phyloP scores from a whole-genome alignment of 2,113 vertebrate genomes.

The Potamarius usumacintae region DNA sequence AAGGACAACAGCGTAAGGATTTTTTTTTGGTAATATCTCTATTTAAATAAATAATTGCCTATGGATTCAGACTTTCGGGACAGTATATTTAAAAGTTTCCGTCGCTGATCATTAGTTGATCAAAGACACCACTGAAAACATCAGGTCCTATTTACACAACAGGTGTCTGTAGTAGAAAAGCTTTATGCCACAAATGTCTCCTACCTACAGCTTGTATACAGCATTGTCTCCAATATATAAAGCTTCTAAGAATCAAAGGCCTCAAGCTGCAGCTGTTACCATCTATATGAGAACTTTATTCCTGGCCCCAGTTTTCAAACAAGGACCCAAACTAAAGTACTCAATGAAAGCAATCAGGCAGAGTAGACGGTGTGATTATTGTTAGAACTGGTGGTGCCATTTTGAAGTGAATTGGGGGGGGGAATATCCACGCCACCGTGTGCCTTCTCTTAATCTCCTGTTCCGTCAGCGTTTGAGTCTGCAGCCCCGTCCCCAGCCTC shows the following conservation, averaged over 20 bases:
- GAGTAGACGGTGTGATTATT: conserved; percentile 25
- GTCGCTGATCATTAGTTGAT: neutral
- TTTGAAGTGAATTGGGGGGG: neutral
- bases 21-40: too few species aligned
- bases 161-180: neutral
- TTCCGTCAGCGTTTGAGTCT: conserved; percentile 30
- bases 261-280: neutral
- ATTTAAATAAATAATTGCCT: too few species aligned
- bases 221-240: conserved; percentile 10
- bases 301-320: neutral
- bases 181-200: neutral
- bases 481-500: conserved; percentile 48
- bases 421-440: neutral
- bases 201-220: neutral
- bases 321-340: neutral
- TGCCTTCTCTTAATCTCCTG: conserved; percentile 4
- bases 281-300: conserved; percentile 16
- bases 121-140: neutral
- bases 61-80: too few species aligned
- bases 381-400: conserved; percentile 31
- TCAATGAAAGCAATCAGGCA: neutral
- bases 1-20: too few species aligned
- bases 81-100: too few species aligned
- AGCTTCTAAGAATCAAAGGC: neutral
- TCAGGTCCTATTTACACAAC: neutral